Conservation (phyloP, 2,797 vertebrate species). For the Poecilia velifera region DNA sequence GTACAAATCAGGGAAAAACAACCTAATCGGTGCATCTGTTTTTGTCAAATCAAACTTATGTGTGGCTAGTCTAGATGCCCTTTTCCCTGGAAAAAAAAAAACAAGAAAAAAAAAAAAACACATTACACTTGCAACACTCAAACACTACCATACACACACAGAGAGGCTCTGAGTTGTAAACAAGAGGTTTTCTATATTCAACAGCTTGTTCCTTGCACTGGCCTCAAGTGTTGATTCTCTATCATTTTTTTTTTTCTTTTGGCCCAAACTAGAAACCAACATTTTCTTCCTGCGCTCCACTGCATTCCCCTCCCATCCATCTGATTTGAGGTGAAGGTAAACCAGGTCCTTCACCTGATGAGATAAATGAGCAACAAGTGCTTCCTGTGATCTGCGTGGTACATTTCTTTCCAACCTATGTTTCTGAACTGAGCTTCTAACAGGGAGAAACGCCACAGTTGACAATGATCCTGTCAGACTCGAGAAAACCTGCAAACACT, state of each 20-base stretch:
- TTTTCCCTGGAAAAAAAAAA: not conserved
- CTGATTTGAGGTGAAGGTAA: conserved; percentile 13
- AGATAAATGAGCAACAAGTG: conserved; percentile 1
- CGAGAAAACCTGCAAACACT: not conserved
- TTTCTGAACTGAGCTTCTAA: not conserved
- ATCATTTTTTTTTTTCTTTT: conserved; percentile 15
- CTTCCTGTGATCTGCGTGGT: not conserved
- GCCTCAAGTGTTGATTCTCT: conserved; percentile 3
- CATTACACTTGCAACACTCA: not conserved
- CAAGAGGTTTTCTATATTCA: conserved; percentile 35
- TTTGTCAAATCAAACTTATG: not conserved
- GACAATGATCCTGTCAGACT: not conserved
- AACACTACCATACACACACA: conserved; percentile 1
- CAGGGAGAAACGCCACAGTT: not conserved
- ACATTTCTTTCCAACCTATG: not conserved
- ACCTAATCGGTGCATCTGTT: not conserved
- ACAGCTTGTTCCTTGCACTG: conserved; percentile 44
- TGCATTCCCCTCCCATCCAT: conserved; percentile 19
- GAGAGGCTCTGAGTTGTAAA: conserved; percentile 19
- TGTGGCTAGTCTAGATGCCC: not conserved
- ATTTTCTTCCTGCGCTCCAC: conserved; percentile 60
- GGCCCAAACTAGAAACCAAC: conserved; percentile 54
- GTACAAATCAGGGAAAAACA: not conserved
- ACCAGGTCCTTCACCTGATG: conserved; percentile 15
- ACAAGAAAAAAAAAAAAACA: not conserved